Evolutionary conservation across 2,797 vertebrate genomes (phyloP), one percentile per base, ranked within the genome.

Genomic region (Neoniphon sammara): DNA sequence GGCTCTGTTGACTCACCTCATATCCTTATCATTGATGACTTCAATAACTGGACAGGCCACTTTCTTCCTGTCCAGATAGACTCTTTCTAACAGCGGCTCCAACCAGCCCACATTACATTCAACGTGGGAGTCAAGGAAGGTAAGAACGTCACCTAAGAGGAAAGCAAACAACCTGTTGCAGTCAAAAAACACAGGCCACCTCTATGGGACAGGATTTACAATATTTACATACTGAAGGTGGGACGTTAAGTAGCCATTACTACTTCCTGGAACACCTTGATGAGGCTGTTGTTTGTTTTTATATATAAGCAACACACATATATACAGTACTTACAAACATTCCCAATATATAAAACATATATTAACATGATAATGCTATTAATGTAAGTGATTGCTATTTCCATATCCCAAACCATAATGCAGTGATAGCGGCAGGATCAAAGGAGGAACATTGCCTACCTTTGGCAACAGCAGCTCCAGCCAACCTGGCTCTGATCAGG

Each of bases 101-200:
- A 99, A 87, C 98, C 98, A 99, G 4, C 98, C 98, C 74, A 99
- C 93, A 0, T 99, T 99, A 80, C 98, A 99, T 86, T 99, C 98
- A 55, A 99, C 72, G 0, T 99, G 98, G 0, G 98, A 99, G 89
- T 99, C 98, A 31, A 99, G 93, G 90, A 99, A 99, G 0, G 97
- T 99, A 73, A 99, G 90, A 3, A 99, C 96, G 0, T 96, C 88
- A 0, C 98, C 98, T 99, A 84, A 0, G 75, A 65, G 36, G 18
- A 78, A 21, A 64, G 54, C 55, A 84, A 83, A 84, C 74, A 83
- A 70, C 72, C 73, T 66, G 66, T 46, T 84, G 31, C 30, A 53
- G 46, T 79, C 69, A 75, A 80, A 67, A 64, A 70, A 85, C 75
- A 4, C 4, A 7, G 67, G 6, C 8, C 12, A 10, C 17, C 31